Evolutionary conservation across 2,797 vertebrate species (phyloP), one percentile per base, ranked within the genome.

Genomic region (Melanogrammus aeglefinus): DNA sequence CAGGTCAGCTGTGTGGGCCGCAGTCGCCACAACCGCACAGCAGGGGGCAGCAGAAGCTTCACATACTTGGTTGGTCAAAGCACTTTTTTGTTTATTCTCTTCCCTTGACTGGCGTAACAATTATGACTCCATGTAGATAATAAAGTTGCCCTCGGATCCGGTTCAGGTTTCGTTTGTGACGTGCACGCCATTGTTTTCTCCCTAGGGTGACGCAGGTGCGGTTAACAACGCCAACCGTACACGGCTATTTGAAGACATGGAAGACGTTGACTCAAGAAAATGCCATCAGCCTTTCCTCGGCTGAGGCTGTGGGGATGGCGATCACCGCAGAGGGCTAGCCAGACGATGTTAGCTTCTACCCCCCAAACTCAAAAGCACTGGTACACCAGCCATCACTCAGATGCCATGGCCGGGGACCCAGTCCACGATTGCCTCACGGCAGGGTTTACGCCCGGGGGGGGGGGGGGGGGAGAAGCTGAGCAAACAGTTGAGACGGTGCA

Each of bases 31-130:
- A 74, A n/a, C 81, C 12, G 74, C 75, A 72, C 86, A 89, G 80
- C 76, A 93, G 89, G 81, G 78, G 88, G 88, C 78, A 86, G 86
- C 78, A 91, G 51, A 82, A 71, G 63, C 4, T 0, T 6, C 6
- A 24, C 57, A 24, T 63, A 24, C 10, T 57, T 6, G 4, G 4
- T 57, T 21, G 16, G 2, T 18, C 3, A 21, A 21, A 5, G 10
- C 7, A 39, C 38, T 10, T 39, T 38, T 39, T 39, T 39, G 1
- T 39, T 39, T 39, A 0, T 33, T 4, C 31, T 16, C 41, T 16
- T 44, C 41, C 69, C 33, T 71, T 35, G 75, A 16, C 13, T 12
- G 44, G 18, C 76, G 14, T 72, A 33, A 72, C 33, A 6, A 44
- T 71, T 2, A 5, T 51, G 73, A 27, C 73, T 10, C 27, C 39